A percentile compares a stretch with the other conserved stretches of the same genome.
Conservation (phyloP, 1,140 invertebrate species). For the Drosophila mayri region DNA sequence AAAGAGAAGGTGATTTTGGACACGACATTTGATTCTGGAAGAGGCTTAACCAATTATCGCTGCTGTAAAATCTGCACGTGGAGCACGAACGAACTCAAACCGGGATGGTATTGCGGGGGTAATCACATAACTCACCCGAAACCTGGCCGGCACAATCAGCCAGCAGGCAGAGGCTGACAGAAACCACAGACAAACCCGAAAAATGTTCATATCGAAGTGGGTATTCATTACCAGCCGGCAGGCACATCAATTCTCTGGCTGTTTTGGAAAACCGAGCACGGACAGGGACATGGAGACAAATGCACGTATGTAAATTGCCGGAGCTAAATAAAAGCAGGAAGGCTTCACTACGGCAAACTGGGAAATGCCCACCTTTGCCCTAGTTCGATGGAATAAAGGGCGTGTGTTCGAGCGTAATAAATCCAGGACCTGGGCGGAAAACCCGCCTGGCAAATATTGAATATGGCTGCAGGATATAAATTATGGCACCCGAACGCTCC, state of each 20-base stretch:
- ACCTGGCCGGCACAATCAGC: conserved; percentile 9
- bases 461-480: conserved; percentile 80
- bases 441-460: conserved; percentile 76
- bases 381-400: conserved; percentile 16
- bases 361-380: conserved; percentile 34
- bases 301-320: conserved; percentile 74
- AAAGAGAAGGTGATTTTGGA: background rate
- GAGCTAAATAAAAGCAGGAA: conserved; percentile 68
- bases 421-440: conserved; percentile 50
- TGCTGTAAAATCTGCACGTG: conserved; percentile 19
- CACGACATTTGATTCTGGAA: conserved; percentile 5
- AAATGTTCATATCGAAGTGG: conserved; percentile 56
- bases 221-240: conserved; percentile 74
- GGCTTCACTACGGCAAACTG: conserved; percentile 12
- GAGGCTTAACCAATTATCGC: conserved; percentile 34
- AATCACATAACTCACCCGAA: conserved; percentile 28
- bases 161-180: conserved; percentile 5
- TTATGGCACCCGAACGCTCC: conserved; percentile 68
- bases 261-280: conserved; percentile 55
- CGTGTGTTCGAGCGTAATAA: conserved; percentile 46
- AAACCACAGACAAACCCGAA: conserved; percentile 29
- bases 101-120: background rate
- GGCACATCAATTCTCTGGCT: conserved; percentile 70
- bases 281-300: conserved; percentile 55
- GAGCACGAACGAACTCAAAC: conserved; percentile 1